phyloP scores from a whole-genome alignment of 2,113 vertebrate genomes.

The Sceloporus undulatus region DNA sequence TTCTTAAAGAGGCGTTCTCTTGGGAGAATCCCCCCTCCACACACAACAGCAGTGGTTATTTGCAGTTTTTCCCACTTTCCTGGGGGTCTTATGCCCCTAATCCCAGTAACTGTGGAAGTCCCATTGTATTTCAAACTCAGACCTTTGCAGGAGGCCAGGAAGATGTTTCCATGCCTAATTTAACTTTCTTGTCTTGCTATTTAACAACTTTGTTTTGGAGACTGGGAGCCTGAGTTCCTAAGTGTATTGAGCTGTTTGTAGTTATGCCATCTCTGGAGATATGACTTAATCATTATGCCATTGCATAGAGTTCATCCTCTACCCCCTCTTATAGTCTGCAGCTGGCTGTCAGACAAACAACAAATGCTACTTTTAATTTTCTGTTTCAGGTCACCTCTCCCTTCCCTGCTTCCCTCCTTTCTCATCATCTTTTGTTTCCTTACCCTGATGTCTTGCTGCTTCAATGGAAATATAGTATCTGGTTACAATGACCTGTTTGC shows the following conservation, averaged over 20 bases:
- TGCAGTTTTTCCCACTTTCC: no score
- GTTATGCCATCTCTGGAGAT: background rate
- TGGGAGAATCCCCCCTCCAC: no score
- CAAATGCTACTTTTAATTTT: slow-evolving; percentile 12
- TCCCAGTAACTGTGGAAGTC: no score
- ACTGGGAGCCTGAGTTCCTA: background rate
- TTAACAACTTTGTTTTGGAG: background rate
- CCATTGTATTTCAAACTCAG: background rate
- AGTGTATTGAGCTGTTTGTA: slow-evolving; percentile 8
- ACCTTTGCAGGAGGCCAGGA: background rate
- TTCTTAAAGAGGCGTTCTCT: no score
- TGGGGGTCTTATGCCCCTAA: no score
- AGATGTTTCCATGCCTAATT: slow-evolving; percentile 5
- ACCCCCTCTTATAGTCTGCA: slow-evolving; percentile 30
- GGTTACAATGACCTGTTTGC: slow-evolving; percentile 40
- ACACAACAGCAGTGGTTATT: no score
- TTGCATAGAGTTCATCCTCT: background rate
- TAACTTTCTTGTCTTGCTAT: background rate
- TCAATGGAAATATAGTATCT: slow-evolving; percentile 41
- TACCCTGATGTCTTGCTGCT: slow-evolving; percentile 34
- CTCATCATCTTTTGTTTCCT: slow-evolving; percentile 36
- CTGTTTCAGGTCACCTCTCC: slow-evolving; percentile 15
- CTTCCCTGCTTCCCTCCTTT: background rate
- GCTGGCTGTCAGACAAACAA: slow-evolving; percentile 37
- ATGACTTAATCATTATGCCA: slow-evolving; percentile 19